Percentiles rank a stretch among this genome's conserved stretches.
phyloP scores from a whole-genome alignment of 2,113 vertebrate species.

The Craseonycteris thonglongyai region DNA sequence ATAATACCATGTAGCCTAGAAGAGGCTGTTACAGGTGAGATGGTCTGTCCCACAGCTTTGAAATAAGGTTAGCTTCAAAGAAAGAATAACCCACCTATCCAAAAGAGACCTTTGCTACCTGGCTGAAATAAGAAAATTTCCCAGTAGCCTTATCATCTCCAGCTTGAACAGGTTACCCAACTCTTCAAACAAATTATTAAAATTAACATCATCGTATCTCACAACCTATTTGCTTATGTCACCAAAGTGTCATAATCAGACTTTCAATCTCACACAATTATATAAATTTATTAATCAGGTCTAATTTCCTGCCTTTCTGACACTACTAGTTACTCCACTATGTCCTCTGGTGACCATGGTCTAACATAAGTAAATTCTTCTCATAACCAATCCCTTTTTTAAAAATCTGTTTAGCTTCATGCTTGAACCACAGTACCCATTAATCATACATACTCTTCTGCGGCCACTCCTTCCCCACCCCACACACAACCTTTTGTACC shows the following conservation, averaged over 20 bases:
- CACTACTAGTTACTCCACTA: not conserved
- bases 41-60: not conserved
- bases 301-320: not conserved
- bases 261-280: not conserved
- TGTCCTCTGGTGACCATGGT: not conserved
- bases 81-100: not conserved
- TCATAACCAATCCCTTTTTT: not conserved
- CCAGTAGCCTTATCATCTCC: not conserved
- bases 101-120: not conserved
- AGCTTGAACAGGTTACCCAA: not conserved
- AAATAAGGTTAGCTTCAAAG: not conserved
- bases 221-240: not conserved
- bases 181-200: not conserved
- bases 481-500: not conserved
- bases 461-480: not conserved
- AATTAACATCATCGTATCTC: not conserved
- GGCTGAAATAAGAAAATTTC: not conserved
- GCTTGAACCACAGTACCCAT: not conserved
- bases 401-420: not conserved
- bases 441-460: not conserved
- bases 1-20: not conserved
- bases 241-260: not conserved
- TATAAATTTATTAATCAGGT: not conserved
- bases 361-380: not conserved
- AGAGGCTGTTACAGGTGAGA: not conserved